phyloP scores from a whole-genome alignment of 1,140 invertebrate species.

The Panulirus ornatus region DNA sequence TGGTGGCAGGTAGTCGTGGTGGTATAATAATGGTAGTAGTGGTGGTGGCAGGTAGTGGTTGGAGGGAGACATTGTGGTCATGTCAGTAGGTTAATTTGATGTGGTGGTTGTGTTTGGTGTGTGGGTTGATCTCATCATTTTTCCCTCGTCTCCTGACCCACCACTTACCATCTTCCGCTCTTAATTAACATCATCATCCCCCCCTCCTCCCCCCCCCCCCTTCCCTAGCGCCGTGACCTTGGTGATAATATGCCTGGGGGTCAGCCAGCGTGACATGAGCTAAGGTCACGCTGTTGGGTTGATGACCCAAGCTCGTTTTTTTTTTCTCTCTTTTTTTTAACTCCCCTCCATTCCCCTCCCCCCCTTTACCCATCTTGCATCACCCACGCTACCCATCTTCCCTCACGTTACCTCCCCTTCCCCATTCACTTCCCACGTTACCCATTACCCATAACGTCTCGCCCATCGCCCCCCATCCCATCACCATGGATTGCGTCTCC shows the following conservation, averaged over 20 bases:
- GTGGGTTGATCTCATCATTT: too few relatives aligned
- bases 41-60: too few relatives aligned
- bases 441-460: neutral
- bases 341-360: neutral
- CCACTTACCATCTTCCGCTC: too few relatives aligned
- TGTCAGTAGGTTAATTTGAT: too few relatives aligned
- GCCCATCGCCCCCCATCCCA: neutral
- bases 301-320: neutral
- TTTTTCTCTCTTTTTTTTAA: neutral
- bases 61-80: too few relatives aligned
- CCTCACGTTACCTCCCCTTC: too few relatives aligned
- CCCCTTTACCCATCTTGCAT: neutral
- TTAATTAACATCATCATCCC: neutral
- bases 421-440: too few relatives aligned
- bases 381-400: neutral
- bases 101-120: too few relatives aligned
- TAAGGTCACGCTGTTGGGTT: neutral
- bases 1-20: too few relatives aligned
- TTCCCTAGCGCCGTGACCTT: neutral
- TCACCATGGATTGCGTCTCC: neutral
- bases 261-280: neutral
- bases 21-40: too few relatives aligned
- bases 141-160: too few relatives aligned
- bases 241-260: neutral
- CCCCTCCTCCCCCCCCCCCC: conserved; percentile 4